A percentile compares a stretch with the other conserved stretches of the same genome.
Evolutionary conservation across 1,140 invertebrate species (phyloP).

Genomic region (Camponotus pennsylvanicus): DNA sequence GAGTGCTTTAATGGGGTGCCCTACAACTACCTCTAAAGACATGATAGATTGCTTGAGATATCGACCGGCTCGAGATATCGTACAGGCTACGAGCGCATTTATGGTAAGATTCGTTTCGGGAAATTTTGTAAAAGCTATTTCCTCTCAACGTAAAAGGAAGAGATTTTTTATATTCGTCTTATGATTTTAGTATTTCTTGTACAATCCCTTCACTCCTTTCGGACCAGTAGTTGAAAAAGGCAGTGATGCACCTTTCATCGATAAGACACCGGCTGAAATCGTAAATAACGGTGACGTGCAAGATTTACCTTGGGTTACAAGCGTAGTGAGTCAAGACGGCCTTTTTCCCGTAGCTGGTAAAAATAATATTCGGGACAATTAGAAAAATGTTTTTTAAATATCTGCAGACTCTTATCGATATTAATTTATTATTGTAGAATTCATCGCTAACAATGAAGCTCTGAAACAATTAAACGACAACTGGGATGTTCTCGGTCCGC

Average conservation of each 20-base stretch:
- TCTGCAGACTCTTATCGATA: neutral
- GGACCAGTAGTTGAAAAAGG: slow-evolving; percentile 87
- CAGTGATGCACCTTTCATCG: slow-evolving; percentile 86
- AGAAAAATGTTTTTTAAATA: neutral
- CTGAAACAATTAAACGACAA: slow-evolving; percentile 86
- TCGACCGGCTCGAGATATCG: slow-evolving; percentile 87
- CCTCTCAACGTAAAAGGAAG: neutral
- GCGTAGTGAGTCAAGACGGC: slow-evolving; percentile 88
- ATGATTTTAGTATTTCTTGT: slow-evolving; percentile 84
- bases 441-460: slow-evolving; percentile 82
- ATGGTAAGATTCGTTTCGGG: slow-evolving; percentile 78
- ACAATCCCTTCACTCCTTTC: slow-evolving; percentile 88
- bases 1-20: slow-evolving; percentile 90
- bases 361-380: neutral
- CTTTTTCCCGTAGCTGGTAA: slow-evolving; percentile 88
- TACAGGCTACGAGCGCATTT: slow-evolving; percentile 83
- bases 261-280: slow-evolving; percentile 86
- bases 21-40: slow-evolving; percentile 85
- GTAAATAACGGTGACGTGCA: slow-evolving; percentile 85
- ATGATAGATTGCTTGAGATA: slow-evolving; percentile 91
- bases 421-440: slow-evolving; percentile 80
- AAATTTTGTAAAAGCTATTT: neutral
- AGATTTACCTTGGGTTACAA: slow-evolving; percentile 88
- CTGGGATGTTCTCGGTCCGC: slow-evolving; percentile 87
- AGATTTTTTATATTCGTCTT: neutral